Evolutionary conservation across 1,140 invertebrate species (phyloP).

Genomic region (Glossosoma conforme): DNA sequence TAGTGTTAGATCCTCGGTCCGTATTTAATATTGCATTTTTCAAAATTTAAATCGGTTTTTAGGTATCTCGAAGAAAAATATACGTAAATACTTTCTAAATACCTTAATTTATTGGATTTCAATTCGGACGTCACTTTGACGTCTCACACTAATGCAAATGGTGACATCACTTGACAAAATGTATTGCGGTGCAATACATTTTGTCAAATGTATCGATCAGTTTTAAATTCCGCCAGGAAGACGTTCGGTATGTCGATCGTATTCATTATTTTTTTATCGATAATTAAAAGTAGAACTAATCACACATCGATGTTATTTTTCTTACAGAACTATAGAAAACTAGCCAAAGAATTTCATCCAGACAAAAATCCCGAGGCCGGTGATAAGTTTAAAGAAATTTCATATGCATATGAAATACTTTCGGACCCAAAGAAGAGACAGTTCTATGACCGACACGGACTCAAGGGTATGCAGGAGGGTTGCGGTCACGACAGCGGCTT

Average conservation of each 20-base stretch:
- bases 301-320: slow-evolving; percentile 31
- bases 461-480: slow-evolving; percentile 75
- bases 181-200: background rate
- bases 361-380: slow-evolving; percentile 81
- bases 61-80: too few relatives aligned
- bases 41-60: too few relatives aligned
- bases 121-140: too few relatives aligned
- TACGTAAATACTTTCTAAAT: too few relatives aligned
- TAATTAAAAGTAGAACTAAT: background rate
- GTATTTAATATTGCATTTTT: too few relatives aligned
- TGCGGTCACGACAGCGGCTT: slow-evolving; percentile 45
- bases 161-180: slow-evolving; percentile 1
- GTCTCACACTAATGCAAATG: too few relatives aligned
- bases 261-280: background rate
- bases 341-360: slow-evolving; percentile 85
- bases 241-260: background rate
- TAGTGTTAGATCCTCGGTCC: too few relatives aligned
- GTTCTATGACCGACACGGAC: slow-evolving; percentile 70
- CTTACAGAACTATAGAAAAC: slow-evolving; percentile 73
- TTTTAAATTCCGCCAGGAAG: background rate
- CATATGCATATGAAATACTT: slow-evolving; percentile 80
- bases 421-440: slow-evolving; percentile 66
- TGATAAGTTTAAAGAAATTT: slow-evolving; percentile 86
- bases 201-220: background rate
- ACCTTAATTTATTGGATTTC: too few relatives aligned